Evolutionary conservation across 1,140 invertebrate species (phyloP), one percentile per base, ranked within the genome.

Genomic region (Oscheius sp.): DNA sequence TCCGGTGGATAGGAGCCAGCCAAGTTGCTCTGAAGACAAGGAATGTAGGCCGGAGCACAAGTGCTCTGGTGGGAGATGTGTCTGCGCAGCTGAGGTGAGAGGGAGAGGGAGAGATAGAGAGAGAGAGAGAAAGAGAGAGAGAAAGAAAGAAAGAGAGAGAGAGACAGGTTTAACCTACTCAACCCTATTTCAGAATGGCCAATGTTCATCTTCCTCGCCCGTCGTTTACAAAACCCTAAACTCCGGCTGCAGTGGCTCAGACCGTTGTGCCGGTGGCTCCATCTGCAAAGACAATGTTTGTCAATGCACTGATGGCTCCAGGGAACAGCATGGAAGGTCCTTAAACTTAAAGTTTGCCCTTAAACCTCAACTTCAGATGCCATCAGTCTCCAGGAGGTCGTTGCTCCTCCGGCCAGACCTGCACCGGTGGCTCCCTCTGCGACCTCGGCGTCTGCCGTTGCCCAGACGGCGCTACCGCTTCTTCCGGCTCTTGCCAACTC

Each of bases 381-480:
- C 46, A 63, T 36, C 75, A 77, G 38, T 52, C 42, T 26, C 72
- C 75, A 15, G 75, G 73, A n/a, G 76, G 76, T 28, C 74, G 61
- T 36, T 77, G 76, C 36, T 58, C 59, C 3, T 34, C 77, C 23
- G 76, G 76, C n/a, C 76, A 77, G 68, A 72, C 70, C 38, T 77
- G 76, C 68, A 49, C 66, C 26, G 63, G 63, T 42, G 66, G 52
- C 61, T 42, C 68, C 26, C 20, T 73, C 68, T 77, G 76, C 55
- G 77, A 77, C 29, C 61, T 77, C 26, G 76, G 76, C 15, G 49
- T 68, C 23, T 77, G 76, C 45, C 76, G 76, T 23, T 77, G 76
- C 62, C 31, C 34, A 31, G 69, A 69, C 23, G 77, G 76, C 32
- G 32, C 36, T 32, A 61, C 45, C 23, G 35, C 73, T 13, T 34